phyloP scores from a whole-genome alignment of 1,140 invertebrate genomes.

The Brachionus asplanchnoidis region DNA sequence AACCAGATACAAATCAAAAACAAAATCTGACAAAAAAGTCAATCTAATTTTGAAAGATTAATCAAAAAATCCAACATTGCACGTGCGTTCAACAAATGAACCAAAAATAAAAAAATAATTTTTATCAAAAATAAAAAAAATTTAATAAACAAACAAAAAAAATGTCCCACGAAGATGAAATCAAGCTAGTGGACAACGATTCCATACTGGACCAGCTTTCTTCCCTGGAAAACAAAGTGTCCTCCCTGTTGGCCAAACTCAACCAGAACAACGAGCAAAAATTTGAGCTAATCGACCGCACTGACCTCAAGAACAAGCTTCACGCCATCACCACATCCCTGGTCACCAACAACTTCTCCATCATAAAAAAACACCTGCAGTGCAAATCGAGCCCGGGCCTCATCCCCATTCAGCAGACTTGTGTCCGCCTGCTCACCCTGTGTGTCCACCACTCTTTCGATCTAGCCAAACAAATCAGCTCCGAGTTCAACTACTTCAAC shows the following conservation, averaged over 20 bases:
- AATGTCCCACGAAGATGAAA: background rate
- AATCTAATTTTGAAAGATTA: background rate
- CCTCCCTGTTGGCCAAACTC: background rate
- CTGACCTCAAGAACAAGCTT: conserved; percentile 5
- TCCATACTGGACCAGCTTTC: background rate
- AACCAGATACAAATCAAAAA: too few relatives aligned
- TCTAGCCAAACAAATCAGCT: conserved; percentile 22
- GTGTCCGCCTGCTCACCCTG: background rate
- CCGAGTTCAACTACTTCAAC: conserved; percentile 37
- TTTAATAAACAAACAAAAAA: background rate
- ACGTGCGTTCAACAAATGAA: background rate
- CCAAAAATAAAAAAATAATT: background rate
- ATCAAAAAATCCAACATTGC: background rate
- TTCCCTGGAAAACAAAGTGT: background rate
- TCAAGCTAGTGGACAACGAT: background rate
- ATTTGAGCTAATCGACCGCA: conserved; percentile 18
- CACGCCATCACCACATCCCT: background rate
- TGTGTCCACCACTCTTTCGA: conserved; percentile 1
- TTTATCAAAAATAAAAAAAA: background rate
- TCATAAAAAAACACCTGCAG: background rate
- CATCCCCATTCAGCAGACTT: conserved; percentile 12
- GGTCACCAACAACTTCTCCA: background rate
- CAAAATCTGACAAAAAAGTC: background rate
- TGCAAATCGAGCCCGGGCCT: background rate
- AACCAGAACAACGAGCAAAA: background rate